phyloP scores from a whole-genome alignment of 2,113 vertebrate genomes.

The Ameiurus melas region DNA sequence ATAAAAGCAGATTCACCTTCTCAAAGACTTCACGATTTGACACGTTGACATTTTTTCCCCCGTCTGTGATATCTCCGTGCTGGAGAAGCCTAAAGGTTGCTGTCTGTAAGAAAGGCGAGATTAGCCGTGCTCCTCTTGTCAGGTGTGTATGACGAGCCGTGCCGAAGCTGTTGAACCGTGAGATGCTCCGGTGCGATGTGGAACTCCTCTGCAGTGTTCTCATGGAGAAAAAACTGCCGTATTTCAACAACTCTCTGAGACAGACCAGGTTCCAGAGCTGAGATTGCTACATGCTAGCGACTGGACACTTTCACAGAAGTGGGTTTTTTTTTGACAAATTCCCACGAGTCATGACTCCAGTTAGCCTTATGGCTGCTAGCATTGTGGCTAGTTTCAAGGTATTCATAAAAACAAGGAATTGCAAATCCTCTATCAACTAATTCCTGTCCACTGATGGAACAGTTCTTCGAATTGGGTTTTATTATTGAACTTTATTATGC shows the following conservation, averaged over 20 bases:
- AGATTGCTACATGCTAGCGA: background rate
- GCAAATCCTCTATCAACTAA: background rate
- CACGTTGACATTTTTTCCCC: constrained; percentile 54
- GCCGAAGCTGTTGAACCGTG: constrained; percentile 42
- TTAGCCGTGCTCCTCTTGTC: constrained; percentile 46
- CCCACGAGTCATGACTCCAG: background rate
- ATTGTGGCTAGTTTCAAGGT: background rate
- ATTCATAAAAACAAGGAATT: background rate
- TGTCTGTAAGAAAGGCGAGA: constrained; percentile 46
- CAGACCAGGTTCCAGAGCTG: background rate
- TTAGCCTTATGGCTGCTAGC: background rate
- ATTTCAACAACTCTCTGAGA: constrained; percentile 20
- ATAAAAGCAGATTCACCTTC: constrained; percentile 44
- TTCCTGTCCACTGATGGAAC: background rate
- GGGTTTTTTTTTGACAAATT: background rate
- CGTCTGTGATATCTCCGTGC: constrained; percentile 30
- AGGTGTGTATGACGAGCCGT: constrained; percentile 39
- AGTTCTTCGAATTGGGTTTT: background rate
- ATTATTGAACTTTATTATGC: background rate
- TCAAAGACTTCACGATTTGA: constrained; percentile 46
- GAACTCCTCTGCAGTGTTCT: constrained; percentile 13
- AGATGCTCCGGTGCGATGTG: constrained; percentile 32
- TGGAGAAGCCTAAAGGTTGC: constrained; percentile 44
- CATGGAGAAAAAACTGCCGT: background rate
- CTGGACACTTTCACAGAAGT: background rate